phyloP scores from a whole-genome alignment of 2,797 vertebrate genomes.

The Luscinia megarhynchos region DNA sequence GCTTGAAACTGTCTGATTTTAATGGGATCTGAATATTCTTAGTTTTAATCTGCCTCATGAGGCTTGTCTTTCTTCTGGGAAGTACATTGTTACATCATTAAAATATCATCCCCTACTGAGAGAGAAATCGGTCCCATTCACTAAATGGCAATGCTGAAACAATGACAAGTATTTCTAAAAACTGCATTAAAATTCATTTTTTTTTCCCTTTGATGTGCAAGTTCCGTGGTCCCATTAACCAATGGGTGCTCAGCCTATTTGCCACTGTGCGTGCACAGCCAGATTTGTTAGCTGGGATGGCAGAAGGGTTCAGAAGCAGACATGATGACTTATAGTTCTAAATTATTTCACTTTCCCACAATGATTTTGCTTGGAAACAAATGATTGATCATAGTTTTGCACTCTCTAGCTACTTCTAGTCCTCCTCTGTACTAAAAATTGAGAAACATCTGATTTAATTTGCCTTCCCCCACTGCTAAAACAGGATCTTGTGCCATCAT shows the following conservation, averaged over 20 bases:
- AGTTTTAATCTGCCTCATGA: conserved; percentile 77
- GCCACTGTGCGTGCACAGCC: not conserved
- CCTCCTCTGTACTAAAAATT: not conserved
- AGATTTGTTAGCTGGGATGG: not conserved
- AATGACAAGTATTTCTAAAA: conserved; percentile 76
- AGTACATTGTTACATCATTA: conserved; percentile 76
- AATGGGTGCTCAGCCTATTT: conserved; percentile 23
- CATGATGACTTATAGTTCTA: not conserved
- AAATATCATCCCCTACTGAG: conserved; percentile 75
- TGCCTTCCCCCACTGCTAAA: not conserved
- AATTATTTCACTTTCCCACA: not conserved
- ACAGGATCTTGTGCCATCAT: not conserved
- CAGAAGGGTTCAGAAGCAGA: not conserved
- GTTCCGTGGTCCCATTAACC: not conserved
- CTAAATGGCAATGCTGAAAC: conserved; percentile 70
- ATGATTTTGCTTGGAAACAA: conserved; percentile 5
- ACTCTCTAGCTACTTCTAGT: not conserved
- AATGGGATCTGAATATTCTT: conserved; percentile 74
- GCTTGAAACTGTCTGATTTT: conserved; percentile 69
- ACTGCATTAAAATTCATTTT: conserved; percentile 75
- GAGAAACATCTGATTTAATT: not conserved
- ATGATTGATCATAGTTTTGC: not conserved
- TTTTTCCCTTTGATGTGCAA: conserved; percentile 42
- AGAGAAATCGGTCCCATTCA: conserved; percentile 74
- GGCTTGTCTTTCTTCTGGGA: conserved; percentile 76